These are phyloP conservation scores for Hyphantria cunea DNA, from an alignment of 1,140 invertebrate species.

Conservation along the genomic window DNA sequence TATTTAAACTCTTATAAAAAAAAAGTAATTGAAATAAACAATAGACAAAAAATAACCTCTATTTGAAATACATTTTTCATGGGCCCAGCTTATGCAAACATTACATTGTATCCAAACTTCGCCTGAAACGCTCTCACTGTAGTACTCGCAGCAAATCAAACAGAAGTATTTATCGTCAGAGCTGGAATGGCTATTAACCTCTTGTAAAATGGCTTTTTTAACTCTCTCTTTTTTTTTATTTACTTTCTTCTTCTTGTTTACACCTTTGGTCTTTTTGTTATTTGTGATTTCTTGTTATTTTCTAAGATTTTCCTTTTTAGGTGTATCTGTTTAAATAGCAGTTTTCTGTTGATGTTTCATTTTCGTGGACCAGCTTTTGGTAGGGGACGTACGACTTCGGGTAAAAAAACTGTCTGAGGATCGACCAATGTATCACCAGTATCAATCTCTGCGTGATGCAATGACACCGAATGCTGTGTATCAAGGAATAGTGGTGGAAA, in stretches of 20 bases:
- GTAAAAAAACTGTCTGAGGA: background rate
- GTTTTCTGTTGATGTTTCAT: background rate
- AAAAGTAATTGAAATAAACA: too few relatives aligned
- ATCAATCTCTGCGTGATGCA: background rate
- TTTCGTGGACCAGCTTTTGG: background rate
- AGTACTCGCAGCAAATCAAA: background rate
- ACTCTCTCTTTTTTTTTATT: background rate
- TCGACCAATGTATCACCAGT: background rate
- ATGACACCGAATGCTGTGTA: background rate
- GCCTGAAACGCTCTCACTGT: constrained; percentile 16
- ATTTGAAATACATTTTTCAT: constrained; percentile 25
- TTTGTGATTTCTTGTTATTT: background rate
- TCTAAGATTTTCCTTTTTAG: background rate
- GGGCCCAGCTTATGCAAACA: constrained; percentile 12
- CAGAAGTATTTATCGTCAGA: background rate
- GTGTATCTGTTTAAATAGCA: background rate
- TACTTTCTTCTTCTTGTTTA: background rate
- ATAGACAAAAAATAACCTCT: constrained; percentile 6
- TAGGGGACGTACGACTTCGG: background rate
- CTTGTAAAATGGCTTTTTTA: background rate
- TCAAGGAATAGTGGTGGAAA: background rate
- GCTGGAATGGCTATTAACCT: background rate
- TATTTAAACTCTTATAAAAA: background rate
- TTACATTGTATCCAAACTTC: constrained; percentile 15
- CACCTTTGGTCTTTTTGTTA: background rate